phyloP scores from a whole-genome alignment of 2,888 invertebrate genomes.

The Chirona hameri region DNA sequence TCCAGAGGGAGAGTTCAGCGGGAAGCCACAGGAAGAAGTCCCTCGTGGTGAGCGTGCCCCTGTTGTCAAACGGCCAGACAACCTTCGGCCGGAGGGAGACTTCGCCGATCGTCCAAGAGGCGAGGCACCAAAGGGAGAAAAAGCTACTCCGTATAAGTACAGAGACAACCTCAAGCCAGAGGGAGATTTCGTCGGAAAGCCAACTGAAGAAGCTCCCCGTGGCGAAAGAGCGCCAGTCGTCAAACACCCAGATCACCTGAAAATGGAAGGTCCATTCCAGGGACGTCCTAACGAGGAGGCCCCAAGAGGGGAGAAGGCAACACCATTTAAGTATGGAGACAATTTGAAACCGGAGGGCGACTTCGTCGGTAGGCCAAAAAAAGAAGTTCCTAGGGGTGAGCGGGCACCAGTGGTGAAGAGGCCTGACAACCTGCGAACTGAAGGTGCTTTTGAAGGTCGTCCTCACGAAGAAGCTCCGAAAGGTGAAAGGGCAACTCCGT shows the following conservation, averaged over 20 bases:
- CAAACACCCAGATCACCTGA: constrained; percentile 51
- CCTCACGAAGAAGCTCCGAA: constrained; percentile 32
- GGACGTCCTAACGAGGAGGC: constrained; percentile 43
- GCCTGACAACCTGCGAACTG: constrained; percentile 41
- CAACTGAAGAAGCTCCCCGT: constrained; percentile 24
- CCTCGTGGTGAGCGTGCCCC: constrained; percentile 38
- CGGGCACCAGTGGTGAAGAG: constrained; percentile 39
- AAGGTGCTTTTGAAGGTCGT: constrained; percentile 39
- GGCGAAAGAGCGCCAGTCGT: constrained; percentile 45
- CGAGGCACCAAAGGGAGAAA: constrained; percentile 36
- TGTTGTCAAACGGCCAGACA: constrained; percentile 42
- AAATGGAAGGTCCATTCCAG: constrained; percentile 57
- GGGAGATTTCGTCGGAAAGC: constrained; percentile 47
- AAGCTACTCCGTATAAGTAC: constrained; percentile 34
- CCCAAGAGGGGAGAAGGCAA: constrained; percentile 51
- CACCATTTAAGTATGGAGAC: constrained; percentile 43
- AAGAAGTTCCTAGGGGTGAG: constrained; percentile 47
- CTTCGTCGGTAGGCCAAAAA: constrained; percentile 52
- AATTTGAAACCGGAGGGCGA: constrained; percentile 46
- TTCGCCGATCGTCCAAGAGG: constrained; percentile 52
- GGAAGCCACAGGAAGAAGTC: constrained; percentile 39
- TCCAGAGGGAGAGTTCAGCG: constrained; percentile 37
- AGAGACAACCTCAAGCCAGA: constrained; percentile 44
- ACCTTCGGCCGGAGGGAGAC: constrained; percentile 56
- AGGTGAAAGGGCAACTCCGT: constrained; percentile 30